A percentile compares a stretch with the other conserved stretches of the same genome.
Conservation (phyloP, 2,797 vertebrate genomes). For the Rhinichthys osculus region DNA sequence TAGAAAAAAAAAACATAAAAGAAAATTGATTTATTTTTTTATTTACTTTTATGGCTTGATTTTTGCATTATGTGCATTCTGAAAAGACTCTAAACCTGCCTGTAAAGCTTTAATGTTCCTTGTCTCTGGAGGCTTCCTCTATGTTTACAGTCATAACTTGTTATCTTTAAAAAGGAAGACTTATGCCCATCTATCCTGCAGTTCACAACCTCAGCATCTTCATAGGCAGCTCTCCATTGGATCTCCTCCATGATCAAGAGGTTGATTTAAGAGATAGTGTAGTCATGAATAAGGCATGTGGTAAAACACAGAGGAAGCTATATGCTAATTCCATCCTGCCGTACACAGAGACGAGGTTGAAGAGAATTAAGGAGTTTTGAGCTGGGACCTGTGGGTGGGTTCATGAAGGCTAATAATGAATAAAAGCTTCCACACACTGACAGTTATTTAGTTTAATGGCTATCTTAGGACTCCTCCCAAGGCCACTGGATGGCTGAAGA, state of each 20-base stretch:
- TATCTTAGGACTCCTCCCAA: conserved; percentile 38
- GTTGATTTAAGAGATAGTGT: conserved; percentile 24
- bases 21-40: background rate
- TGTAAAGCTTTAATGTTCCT: background rate
- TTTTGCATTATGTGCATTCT: background rate
- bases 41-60: background rate
- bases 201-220: conserved; percentile 15
- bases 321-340: conserved; percentile 1
- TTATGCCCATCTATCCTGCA: conserved; percentile 12
- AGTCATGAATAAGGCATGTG: conserved; percentile 25
- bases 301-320: conserved; percentile 14
- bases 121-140: background rate
- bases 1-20: background rate
- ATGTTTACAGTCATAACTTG: conserved; percentile 27
- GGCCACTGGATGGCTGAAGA: conserved; percentile 35
- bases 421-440: conserved; percentile 30
- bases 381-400: conserved; percentile 21
- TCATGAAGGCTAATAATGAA: conserved; percentile 44
- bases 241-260: conserved; percentile 33
- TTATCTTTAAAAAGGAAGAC: background rate
- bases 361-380: conserved; percentile 23
- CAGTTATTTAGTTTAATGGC: conserved; percentile 50
- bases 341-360: background rate
- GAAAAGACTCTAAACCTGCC: background rate
- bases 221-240: conserved; percentile 15